A percentile compares a stretch with the other conserved stretches of the same genome.
Evolutionary conservation across 2,797 vertebrate genomes (phyloP).

Genomic region (Tragelaphus eurycerus): DNA sequence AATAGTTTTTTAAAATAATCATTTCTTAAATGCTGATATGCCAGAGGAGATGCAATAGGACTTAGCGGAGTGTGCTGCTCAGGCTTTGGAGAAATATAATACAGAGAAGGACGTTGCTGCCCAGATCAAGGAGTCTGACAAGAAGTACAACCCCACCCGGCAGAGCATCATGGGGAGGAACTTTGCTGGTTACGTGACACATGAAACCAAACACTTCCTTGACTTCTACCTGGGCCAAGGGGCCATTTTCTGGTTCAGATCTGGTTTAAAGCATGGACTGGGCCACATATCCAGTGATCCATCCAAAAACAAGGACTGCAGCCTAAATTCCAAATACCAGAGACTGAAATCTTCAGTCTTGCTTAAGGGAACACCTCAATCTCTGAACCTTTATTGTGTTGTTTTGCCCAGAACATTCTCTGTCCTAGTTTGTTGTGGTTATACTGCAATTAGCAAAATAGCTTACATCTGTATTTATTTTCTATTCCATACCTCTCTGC

Average conservation of each 20-base stretch:
- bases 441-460: constrained; percentile 82
- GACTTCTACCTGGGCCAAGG: constrained; percentile 98
- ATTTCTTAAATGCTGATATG: not conserved
- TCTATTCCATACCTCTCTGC: constrained; percentile 79
- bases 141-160: constrained; percentile 98
- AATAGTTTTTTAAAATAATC: not conserved
- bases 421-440: constrained; percentile 84
- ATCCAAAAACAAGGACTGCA: constrained; percentile 37
- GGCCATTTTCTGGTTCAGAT: constrained; percentile 97
- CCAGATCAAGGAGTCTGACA: constrained; percentile 91
- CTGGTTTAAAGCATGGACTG: constrained; percentile 86
- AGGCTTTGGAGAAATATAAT: not conserved
- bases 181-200: constrained; percentile 96
- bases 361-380: constrained; percentile 78
- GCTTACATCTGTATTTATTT: constrained; percentile 95
- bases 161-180: constrained; percentile 98
- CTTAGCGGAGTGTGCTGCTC: not conserved
- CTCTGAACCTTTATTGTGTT: constrained; percentile 82
- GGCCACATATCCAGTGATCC: constrained; percentile 70
- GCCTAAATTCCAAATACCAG: not conserved
- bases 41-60: not conserved
- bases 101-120: not conserved
- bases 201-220: constrained; percentile 98
- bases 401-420: constrained; percentile 88
- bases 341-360: constrained; percentile 81